Percentiles rank a stretch among this genome's conserved stretches.
Evolutionary conservation across 2,797 vertebrate genomes (phyloP).

Genomic region (Chelidonichthys spinosus): DNA sequence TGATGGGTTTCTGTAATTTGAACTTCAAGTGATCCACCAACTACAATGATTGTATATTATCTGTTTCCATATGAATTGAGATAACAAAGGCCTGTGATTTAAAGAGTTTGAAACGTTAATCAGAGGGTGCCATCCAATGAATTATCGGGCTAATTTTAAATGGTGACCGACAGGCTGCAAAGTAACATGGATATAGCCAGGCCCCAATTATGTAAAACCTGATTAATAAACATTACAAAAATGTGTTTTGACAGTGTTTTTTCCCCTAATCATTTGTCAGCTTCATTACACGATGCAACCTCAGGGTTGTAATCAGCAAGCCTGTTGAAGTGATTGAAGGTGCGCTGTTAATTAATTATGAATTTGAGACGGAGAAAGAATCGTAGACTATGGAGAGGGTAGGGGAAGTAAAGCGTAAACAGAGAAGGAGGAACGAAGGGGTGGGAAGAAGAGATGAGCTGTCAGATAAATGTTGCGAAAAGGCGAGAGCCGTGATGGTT

Average conservation of each 20-base stretch:
- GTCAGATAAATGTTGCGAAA: constrained; percentile 22
- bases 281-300: constrained; percentile 23
- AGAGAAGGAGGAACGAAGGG: background rate
- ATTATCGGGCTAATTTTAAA: constrained; percentile 39
- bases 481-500: constrained; percentile 12
- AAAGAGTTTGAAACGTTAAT: constrained; percentile 15
- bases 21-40: background rate
- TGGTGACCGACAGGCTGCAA: constrained; percentile 25
- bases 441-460: constrained; percentile 5
- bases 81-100: background rate
- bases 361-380: background rate
- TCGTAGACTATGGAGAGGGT: background rate
- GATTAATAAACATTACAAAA: constrained; percentile 42
- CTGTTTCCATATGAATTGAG: background rate
- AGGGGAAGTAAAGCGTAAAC: background rate
- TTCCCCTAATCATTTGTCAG: constrained; percentile 16
- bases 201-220: constrained; percentile 32
- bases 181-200: constrained; percentile 17
- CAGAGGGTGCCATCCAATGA: constrained; percentile 26
- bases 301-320: constrained; percentile 9
- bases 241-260: constrained; percentile 22
- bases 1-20: background rate
- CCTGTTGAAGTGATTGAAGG: constrained; percentile 28
- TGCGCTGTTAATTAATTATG: constrained; percentile 26
- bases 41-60: background rate